Base-by-base conservation (phyloP, 2,113 vertebrate genomes). In the Sciurus niger region DNA sequence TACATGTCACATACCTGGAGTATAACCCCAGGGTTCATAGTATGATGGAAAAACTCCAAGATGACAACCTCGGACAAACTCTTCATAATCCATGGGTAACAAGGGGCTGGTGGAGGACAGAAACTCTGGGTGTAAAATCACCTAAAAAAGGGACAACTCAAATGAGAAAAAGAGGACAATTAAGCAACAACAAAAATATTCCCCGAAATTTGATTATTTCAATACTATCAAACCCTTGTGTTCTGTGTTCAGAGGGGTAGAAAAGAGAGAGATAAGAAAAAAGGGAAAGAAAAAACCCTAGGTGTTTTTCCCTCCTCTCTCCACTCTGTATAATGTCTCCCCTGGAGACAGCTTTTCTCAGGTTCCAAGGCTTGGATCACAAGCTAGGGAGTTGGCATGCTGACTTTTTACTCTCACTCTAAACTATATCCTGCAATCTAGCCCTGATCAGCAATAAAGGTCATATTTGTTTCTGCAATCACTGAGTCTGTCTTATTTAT, bases 1-100 rank as follows among this genome's bases (percentile, higher is more conserved):
- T 84, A 40, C 4, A 73, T 40, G 73, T 82, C 78, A 88, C 98
- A 70, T 98, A 99, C 99, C 99, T 97, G 99, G 99, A 86, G 99
- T 99, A 97, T 99, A 99, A 76, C 99, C 99, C 99, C 99, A 99
- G 3, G 99, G 99, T 46, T 99, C 99, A 94, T 99, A 99, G 97
- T 99, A 99, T 13, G 99, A 99, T 1, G 99, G 99, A 93, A 99
- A 99, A 8, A 99, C 99, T 34, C 99, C 99, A 7, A 99, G 99
- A 92, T 99, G 99, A 96, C 99, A 99, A 25, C 99, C 99, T 74
- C 99, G 99, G 17, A 99, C 99, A 98, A 99, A 99, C 97, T 99
- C 99, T 84, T 99, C 99, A 46, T 99, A 99, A 98, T 99, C 99
- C 99, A 99, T 99, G 0, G 99, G 99, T 82, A 99, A 98, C 95